These are phyloP conservation scores for Cinclus cinclus DNA, from an alignment of 2,113 vertebrate genomes.

Conservation along the genomic window DNA sequence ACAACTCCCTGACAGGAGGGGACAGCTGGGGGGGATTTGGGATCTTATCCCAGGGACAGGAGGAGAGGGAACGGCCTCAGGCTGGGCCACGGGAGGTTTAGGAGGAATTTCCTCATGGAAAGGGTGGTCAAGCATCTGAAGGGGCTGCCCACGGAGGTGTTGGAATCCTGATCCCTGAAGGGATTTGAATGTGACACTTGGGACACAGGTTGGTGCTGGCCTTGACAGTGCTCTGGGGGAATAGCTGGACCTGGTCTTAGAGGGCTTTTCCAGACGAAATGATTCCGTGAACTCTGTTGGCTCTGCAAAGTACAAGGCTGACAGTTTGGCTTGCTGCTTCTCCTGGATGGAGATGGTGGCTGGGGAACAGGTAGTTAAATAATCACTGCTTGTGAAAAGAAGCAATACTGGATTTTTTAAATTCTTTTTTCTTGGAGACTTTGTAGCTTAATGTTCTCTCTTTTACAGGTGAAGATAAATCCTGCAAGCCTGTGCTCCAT, in stretches of 20 bases:
- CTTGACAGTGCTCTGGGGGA: background rate
- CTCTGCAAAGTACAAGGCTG: background rate
- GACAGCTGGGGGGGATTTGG: background rate
- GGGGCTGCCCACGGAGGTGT: background rate
- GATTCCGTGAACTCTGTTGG: background rate
- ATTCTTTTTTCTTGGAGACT: background rate
- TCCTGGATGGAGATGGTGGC: rapidly evolving
- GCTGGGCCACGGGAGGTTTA: rapidly evolving
- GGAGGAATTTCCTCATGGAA: background rate
- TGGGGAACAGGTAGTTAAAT: background rate
- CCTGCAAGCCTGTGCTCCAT: background rate
- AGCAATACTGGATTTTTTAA: background rate
- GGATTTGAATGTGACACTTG: background rate
- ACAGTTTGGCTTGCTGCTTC: background rate
- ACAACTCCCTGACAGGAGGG: background rate
- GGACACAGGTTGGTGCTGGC: background rate
- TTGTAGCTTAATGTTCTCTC: background rate
- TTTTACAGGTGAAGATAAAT: conserved; percentile 48
- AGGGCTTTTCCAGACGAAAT: background rate
- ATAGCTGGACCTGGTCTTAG: background rate
- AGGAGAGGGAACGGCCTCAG: background rate
- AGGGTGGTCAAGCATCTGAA: rapidly evolving
- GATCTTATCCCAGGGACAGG: background rate
- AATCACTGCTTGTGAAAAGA: background rate
- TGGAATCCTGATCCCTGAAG: rapidly evolving